Conservation (phyloP, 2,797 vertebrate genomes). For the Capromys pilorides region DNA sequence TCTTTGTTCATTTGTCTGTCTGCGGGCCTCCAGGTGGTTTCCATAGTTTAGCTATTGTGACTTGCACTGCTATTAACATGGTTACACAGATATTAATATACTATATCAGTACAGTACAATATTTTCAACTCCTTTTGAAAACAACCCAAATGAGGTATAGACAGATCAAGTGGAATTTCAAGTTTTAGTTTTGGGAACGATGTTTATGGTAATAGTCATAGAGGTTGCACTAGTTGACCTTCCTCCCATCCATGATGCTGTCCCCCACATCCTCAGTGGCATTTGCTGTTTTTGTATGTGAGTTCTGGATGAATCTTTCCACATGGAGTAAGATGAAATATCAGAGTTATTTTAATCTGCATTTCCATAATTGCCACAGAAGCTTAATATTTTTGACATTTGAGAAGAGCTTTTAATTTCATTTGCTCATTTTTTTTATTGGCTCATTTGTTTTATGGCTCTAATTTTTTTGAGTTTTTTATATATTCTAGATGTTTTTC, state of each 20-base stretch:
- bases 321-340: neutral
- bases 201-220: neutral
- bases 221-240: neutral
- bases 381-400: neutral
- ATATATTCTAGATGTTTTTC: neutral
- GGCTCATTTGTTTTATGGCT: neutral
- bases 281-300: neutral
- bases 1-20: neutral
- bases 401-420: neutral
- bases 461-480: neutral
- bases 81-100: neutral
- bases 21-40: neutral
- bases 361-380: neutral
- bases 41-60: neutral
- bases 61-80: neutral
- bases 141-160: neutral
- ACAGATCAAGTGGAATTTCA: neutral
- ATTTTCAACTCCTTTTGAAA: neutral
- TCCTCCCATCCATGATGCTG: neutral
- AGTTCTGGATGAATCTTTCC: neutral
- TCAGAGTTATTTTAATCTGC: neutral
- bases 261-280: neutral
- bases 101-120: neutral
- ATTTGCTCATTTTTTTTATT: neutral
- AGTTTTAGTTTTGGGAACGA: neutral